phyloP scores from a whole-genome alignment of 2,113 vertebrate genomes.

The Pycnonotus jocosus region DNA sequence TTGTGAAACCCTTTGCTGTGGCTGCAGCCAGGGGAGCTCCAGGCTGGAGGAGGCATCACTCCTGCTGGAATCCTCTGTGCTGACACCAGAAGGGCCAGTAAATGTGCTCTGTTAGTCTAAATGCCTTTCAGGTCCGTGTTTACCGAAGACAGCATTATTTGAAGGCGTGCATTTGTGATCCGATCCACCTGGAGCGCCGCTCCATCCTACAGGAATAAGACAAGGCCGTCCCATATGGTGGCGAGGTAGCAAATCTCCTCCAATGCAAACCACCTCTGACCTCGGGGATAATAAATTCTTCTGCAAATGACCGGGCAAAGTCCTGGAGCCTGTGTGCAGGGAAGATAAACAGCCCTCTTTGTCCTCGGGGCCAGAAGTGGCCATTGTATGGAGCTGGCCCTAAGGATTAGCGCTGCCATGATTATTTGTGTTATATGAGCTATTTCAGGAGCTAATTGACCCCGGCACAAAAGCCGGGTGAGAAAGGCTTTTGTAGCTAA shows the following conservation, averaged over 20 bases:
- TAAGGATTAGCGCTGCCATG: slow-evolving; percentile 53
- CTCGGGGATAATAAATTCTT: slow-evolving; percentile 40
- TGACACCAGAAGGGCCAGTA: neutral
- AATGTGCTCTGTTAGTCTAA: neutral
- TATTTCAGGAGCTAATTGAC: slow-evolving; percentile 69
- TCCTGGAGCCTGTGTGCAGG: slow-evolving; percentile 13
- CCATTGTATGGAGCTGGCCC: slow-evolving; percentile 41
- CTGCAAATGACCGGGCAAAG: slow-evolving; percentile 46
- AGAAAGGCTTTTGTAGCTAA: slow-evolving; percentile 69
- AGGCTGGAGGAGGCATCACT: neutral
- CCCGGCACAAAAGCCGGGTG: slow-evolving; percentile 52
- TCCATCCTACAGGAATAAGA: neutral
- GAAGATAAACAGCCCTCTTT: slow-evolving; percentile 59
- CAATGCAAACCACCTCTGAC: slow-evolving; percentile 51
- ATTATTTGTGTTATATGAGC: slow-evolving; percentile 59
- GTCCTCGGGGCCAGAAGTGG: slow-evolving; percentile 52
- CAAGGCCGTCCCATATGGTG: slow-evolving; percentile 30
- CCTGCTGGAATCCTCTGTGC: neutral
- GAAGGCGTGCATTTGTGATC: neutral
- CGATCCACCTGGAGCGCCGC: slow-evolving; percentile 1
- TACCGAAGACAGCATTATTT: neutral
- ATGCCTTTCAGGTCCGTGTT: neutral
- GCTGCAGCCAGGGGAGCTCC: neutral
- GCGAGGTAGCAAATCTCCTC: slow-evolving; percentile 43
- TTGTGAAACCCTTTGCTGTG: neutral